phyloP scores from a whole-genome alignment of 2,113 vertebrate species.

The Antigone vipio region DNA sequence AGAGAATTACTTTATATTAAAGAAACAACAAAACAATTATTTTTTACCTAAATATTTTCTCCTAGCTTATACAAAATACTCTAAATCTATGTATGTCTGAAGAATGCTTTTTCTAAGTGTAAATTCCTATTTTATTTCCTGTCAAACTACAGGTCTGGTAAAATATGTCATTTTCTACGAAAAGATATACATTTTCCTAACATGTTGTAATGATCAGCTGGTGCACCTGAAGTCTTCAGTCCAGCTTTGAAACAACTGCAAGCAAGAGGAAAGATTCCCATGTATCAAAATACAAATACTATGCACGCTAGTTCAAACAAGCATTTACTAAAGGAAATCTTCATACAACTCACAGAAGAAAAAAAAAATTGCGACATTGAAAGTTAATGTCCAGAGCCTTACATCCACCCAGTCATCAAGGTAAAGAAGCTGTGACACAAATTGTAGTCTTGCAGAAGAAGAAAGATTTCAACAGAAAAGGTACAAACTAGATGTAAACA shows the following conservation, averaged over 20 bases:
- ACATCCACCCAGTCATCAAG: constrained; percentile 8
- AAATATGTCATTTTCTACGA: neutral
- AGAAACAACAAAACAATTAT: neutral
- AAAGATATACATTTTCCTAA: neutral
- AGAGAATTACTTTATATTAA: neutral
- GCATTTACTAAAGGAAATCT: constrained; percentile 33
- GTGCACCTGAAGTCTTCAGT: neutral
- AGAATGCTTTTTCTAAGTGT: neutral
- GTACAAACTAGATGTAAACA: constrained; percentile 40
- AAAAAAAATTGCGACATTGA: neutral
- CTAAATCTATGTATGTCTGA: neutral
- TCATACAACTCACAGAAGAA: neutral
- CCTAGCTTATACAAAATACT: neutral
- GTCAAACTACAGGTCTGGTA: neutral
- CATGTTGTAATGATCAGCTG: neutral
- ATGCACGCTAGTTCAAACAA: neutral
- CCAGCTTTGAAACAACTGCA: neutral
- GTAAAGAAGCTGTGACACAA: constrained; percentile 8
- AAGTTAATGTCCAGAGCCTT: constrained; percentile 29
- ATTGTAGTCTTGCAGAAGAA: neutral
- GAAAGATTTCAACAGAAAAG: constrained; percentile 5
- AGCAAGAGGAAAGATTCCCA: neutral
- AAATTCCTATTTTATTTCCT: neutral
- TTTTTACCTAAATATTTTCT: neutral
- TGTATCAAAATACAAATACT: neutral